A percentile compares a stretch with the other conserved stretches of the same genome.
These are phyloP conservation scores for Drosophila varians DNA, from an alignment of 1,140 invertebrate species.

Conservation along the genomic window DNA sequence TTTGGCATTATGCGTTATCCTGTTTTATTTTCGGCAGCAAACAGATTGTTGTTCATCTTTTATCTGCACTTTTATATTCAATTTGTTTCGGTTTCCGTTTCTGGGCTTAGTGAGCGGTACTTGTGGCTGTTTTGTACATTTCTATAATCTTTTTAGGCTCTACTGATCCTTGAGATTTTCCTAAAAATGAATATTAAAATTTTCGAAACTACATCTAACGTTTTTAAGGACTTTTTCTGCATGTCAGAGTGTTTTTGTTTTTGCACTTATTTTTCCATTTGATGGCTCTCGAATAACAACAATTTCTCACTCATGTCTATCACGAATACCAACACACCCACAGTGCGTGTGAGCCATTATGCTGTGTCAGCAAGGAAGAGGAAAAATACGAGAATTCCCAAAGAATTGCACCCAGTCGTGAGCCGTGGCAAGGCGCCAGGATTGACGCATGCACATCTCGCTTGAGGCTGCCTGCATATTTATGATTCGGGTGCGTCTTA, in stretches of 20 bases:
- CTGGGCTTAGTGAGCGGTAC: not conserved
- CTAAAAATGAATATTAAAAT: not conserved
- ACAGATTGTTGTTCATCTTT: constrained; percentile 39
- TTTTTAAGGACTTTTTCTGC: constrained; percentile 2
- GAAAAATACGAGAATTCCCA: constrained; percentile 27
- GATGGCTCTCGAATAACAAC: constrained; percentile 39
- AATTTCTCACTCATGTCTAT: constrained; percentile 25
- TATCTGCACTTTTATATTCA: constrained; percentile 37
- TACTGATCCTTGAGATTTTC: no score
- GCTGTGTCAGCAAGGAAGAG: constrained; percentile 31
- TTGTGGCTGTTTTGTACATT: not conserved
- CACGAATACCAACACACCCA: constrained; percentile 1
- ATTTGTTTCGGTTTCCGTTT: constrained; percentile 11
- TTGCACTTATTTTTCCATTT: constrained; percentile 35
- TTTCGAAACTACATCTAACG: not conserved
- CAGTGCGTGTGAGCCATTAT: constrained; percentile 28
- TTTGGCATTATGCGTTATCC: constrained; percentile 45
- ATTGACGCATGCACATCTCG: constrained; percentile 58
- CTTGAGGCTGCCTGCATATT: constrained; percentile 59
- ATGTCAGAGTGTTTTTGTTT: constrained; percentile 18
- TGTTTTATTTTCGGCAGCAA: constrained; percentile 26
- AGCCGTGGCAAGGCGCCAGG: constrained; percentile 12
- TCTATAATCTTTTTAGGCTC: no score
- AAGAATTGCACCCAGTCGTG: constrained; percentile 27
- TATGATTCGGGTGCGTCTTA: constrained; percentile 67